Evolutionary conservation across 2,113 vertebrate species (phyloP), one percentile per base, ranked within the genome.

Genomic region (Albula goreensis): DNA sequence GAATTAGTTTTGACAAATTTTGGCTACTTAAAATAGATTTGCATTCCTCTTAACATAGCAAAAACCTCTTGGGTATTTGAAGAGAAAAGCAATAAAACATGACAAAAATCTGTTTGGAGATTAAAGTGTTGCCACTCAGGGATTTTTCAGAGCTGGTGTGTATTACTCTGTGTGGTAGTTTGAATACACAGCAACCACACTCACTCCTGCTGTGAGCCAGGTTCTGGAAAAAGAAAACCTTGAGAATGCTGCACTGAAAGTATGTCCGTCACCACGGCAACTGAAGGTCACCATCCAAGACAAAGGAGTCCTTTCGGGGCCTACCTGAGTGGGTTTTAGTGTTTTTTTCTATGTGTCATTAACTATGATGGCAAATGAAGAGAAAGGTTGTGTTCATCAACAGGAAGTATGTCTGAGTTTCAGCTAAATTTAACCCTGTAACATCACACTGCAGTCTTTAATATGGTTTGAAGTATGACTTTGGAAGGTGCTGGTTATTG

Each of bases 91-190:
- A 19, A 48, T 10, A 31, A 3, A n/a, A 9, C 70, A 8, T 13
- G 78, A 31, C 8, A 19, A 49, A 53, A 52, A 57, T 80, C 83
- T 56, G 50, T 77, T 19, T 22, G 1, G 19, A 52, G 17, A 56
- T 79, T 85, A 19, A 85, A 31, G 77, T 85, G 17, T 79, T 85
- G 78, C 49, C 83, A 66, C 4, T 19, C 19, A 31, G 31, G 74
- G 25, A 25, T 78, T 53, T 31, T 49, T 52, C 15, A 2, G 66
- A 8, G 66, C 22, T 19, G 66, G 66, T 4, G 66, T 2, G 66
- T 25, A 15, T 49, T 12, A 13, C 22, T 70, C 11, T 10, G 56
- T 15, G 19, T 49, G n/a, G 22, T 41, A 78, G 31, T 13, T 22
- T 17, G 83, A 15, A 17, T 17, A n/a, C 15, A 17, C n/a, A 25